Evolutionary conservation across 2,113 vertebrate genomes (phyloP).

Genomic region (Lepisosteus oculatus): DNA sequence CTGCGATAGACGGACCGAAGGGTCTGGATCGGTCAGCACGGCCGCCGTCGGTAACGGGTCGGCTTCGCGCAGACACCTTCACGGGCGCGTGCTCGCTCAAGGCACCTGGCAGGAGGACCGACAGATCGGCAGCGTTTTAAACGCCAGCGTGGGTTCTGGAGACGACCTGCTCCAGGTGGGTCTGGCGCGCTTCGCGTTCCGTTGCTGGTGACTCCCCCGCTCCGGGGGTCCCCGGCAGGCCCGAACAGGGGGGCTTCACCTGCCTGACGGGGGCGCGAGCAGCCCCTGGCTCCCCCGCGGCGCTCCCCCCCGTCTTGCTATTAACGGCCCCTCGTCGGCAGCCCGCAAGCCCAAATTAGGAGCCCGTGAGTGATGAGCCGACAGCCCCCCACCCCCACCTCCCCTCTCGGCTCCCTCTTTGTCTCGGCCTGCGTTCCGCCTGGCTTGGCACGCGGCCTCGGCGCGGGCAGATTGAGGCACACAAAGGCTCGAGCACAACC

Average conservation of each 20-base stretch:
- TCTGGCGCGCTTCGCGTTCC: background rate
- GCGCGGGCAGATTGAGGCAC: constrained; percentile 57
- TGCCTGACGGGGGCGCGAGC: constrained; percentile 68
- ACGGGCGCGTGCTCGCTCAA: too few relatives aligned
- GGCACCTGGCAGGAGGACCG: too few relatives aligned
- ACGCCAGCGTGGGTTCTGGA: background rate
- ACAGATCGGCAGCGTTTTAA: background rate
- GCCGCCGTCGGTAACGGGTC: too few relatives aligned
- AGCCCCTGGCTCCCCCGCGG: constrained; percentile 55
- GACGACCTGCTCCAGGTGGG: background rate
- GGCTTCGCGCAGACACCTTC: too few relatives aligned
- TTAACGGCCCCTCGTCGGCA: constrained; percentile 61
- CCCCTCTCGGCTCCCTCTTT: constrained; percentile 43
- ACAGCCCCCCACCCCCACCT: constrained; percentile 42
- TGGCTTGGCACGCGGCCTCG: constrained; percentile 55
- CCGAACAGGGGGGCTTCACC: constrained; percentile 42
- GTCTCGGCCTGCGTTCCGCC: constrained; percentile 48
- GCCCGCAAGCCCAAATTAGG: constrained; percentile 67
- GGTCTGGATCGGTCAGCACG: too few relatives aligned
- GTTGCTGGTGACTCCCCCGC: background rate
- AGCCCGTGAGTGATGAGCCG: constrained; percentile 62
- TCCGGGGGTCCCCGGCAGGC: constrained; percentile 13
- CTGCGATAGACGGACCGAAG: too few relatives aligned
- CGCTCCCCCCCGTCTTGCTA: constrained; percentile 41
- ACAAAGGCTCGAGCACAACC: constrained; percentile 63